Evolutionary conservation across 2,113 vertebrate species (phyloP).

Genomic region (Redunca redunca): DNA sequence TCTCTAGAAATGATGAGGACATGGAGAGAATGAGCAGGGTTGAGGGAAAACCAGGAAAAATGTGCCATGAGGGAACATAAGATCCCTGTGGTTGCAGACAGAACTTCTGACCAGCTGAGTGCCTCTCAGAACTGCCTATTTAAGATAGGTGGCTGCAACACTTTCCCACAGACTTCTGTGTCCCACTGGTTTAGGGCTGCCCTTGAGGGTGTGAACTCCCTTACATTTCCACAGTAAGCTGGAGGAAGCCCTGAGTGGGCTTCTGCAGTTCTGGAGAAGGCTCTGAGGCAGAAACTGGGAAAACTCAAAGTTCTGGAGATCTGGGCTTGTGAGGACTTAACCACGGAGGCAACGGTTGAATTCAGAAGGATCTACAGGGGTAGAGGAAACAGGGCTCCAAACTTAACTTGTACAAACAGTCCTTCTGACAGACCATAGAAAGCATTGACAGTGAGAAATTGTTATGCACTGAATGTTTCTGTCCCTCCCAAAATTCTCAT

Average conservation of each 20-base stretch:
- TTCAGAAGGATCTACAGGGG: not conserved
- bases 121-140: not conserved
- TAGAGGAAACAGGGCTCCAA: not conserved
- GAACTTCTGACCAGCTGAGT: not conserved
- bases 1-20: not conserved
- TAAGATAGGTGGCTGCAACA: not conserved
- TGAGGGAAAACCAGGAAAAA: not conserved
- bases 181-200: not conserved
- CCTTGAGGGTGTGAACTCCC: not conserved
- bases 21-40: not conserved
- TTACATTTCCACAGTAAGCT: not conserved
- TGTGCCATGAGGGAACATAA: not conserved
- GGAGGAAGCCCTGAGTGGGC: not conserved
- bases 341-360: not conserved
- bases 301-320: not conserved
- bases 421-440: not conserved
- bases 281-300: not conserved
- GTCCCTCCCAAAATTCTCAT: not conserved
- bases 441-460: not conserved
- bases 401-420: not conserved
- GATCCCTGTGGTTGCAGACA: not conserved
- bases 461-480: not conserved
- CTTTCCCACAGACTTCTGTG: not conserved
- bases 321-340: not conserved
- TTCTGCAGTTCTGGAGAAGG: not conserved